A percentile compares a stretch with the other conserved stretches of the same genome.
phyloP scores from a whole-genome alignment of 2,113 vertebrate genomes.

The Gorsachius goisagi region DNA sequence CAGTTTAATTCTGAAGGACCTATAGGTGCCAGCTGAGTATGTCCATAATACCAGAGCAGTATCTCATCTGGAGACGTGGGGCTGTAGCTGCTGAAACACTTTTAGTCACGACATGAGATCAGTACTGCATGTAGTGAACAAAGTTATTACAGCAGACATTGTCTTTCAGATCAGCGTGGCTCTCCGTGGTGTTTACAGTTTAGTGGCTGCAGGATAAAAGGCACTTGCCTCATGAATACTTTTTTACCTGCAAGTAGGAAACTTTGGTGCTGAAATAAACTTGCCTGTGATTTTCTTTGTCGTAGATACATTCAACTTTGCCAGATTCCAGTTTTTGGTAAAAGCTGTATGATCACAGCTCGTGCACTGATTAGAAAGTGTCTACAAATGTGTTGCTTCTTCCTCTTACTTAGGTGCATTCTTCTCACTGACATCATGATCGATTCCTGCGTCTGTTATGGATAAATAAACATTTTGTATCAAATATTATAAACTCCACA shows the following conservation, averaged over 20 bases:
- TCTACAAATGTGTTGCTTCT: background rate
- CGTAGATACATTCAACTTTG: background rate
- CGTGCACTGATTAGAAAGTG: background rate
- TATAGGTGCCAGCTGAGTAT: background rate
- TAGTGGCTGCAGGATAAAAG: background rate
- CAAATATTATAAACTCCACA: background rate
- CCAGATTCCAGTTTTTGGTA: background rate
- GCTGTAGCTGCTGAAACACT: background rate
- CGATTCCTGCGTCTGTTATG: rapidly evolving
- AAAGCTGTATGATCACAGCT: background rate
- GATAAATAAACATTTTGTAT: background rate
- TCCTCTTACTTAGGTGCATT: background rate
- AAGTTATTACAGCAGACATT: background rate
- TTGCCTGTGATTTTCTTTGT: background rate
- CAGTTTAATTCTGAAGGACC: background rate
- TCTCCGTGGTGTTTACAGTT: background rate
- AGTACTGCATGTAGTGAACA: background rate
- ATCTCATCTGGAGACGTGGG: background rate
- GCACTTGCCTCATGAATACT: background rate
- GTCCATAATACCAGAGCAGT: background rate
- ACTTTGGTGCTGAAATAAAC: background rate
- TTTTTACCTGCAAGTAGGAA: background rate
- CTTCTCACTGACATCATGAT: background rate
- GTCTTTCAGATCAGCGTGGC: background rate
- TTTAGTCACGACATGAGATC: background rate